phyloP scores from a whole-genome alignment of 2,797 vertebrate species.

The Sebastolobus altivelis region DNA sequence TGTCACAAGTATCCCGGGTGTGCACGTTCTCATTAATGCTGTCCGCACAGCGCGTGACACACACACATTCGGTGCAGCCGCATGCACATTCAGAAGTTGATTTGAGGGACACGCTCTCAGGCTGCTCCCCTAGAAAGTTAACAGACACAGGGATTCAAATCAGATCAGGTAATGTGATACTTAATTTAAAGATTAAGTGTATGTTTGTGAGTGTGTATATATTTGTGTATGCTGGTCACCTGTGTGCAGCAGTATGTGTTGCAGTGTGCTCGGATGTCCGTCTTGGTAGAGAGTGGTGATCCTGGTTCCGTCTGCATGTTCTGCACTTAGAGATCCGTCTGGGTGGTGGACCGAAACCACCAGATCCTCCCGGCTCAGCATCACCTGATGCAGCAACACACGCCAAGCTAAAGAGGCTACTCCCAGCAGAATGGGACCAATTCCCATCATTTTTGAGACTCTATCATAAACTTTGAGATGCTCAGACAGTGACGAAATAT shows the following conservation, averaged over 20 bases:
- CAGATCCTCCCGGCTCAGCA: constrained; percentile 91
- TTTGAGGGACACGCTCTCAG: constrained; percentile 24
- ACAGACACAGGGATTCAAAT: not conserved
- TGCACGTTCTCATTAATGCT: constrained; percentile 7
- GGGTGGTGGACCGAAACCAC: constrained; percentile 86
- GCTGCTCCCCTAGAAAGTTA: constrained; percentile 46
- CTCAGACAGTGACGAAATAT: not conserved
- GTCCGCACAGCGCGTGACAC: constrained; percentile 22
- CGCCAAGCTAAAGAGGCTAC: not conserved
- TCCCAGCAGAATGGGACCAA: not conserved
- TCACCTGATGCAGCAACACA: constrained; percentile 81
- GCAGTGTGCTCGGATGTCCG: constrained; percentile 39
- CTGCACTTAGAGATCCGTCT: constrained; percentile 84
- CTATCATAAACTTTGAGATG: not conserved
- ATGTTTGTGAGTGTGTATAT: not conserved
- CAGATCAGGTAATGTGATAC: not conserved
- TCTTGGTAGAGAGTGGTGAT: constrained; percentile 89
- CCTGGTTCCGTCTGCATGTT: constrained; percentile 94
- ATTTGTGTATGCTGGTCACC: constrained; percentile 67
- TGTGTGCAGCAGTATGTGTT: constrained; percentile 53
- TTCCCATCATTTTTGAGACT: not conserved
- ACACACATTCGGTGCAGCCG: constrained; percentile 24
- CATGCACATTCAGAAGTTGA: constrained; percentile 35
- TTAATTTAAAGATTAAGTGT: not conserved
- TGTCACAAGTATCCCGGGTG: not conserved